These are phyloP conservation scores for Lithobius niger DNA, from an alignment of 1,140 invertebrate genomes.

Conservation along the genomic window DNA sequence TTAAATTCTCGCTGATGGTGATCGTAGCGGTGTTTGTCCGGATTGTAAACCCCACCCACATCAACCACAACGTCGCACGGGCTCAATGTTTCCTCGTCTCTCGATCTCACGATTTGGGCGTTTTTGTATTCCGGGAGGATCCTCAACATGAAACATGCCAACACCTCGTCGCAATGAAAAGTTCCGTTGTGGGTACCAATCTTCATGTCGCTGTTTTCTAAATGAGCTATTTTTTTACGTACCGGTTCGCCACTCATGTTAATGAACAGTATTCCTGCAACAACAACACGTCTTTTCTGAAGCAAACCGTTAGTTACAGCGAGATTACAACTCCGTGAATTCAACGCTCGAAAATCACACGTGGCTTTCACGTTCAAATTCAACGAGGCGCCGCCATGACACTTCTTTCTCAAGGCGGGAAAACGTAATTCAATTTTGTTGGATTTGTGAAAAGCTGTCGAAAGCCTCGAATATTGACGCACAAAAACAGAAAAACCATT, in stretches of 20 bases:
- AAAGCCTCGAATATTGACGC: too few relatives aligned
- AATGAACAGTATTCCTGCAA: too few relatives aligned
- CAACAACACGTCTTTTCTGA: too few relatives aligned
- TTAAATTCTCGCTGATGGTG: slow-evolving; percentile 78
- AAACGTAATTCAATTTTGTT: too few relatives aligned
- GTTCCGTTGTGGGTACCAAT: slow-evolving; percentile 47
- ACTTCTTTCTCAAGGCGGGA: too few relatives aligned
- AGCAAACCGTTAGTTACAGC: too few relatives aligned
- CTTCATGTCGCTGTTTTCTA: slow-evolving; percentile 17
- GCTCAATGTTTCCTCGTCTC: slow-evolving; percentile 50
- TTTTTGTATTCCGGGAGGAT: slow-evolving; percentile 62
- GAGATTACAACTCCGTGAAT: too few relatives aligned
- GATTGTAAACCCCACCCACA: slow-evolving; percentile 82
- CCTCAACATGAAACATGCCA: slow-evolving; percentile 85
- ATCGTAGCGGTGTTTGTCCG: slow-evolving; percentile 63
- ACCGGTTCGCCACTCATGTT: not conserved
- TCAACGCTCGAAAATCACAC: too few relatives aligned
- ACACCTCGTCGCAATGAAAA: slow-evolving; percentile 93
- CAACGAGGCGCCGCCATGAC: too few relatives aligned
- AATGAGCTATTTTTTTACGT: not conserved
- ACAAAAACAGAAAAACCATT: too few relatives aligned
- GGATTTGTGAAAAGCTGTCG: too few relatives aligned
- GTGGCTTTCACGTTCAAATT: too few relatives aligned
- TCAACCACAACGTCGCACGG: slow-evolving; percentile 92
- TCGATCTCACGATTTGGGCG: slow-evolving; percentile 60